phyloP scores from a whole-genome alignment of 2,113 vertebrate genomes.

The Cinclus cinclus region DNA sequence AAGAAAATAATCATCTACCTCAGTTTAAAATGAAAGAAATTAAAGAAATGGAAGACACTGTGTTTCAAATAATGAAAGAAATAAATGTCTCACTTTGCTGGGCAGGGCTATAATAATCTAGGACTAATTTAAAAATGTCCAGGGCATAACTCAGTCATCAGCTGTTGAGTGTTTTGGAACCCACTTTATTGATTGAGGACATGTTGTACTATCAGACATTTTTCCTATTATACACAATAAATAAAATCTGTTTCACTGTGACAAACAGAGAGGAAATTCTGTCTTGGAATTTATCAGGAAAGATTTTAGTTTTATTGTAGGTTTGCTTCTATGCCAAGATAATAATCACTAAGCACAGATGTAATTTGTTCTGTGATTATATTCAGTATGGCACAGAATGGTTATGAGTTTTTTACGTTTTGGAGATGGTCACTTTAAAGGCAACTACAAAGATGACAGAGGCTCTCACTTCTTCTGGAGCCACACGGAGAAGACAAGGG shows the following conservation, averaged over 20 bases:
- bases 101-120: not conserved
- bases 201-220: not conserved
- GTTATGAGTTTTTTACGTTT: not conserved
- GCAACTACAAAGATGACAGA: not conserved
- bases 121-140: not conserved
- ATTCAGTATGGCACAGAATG: not conserved
- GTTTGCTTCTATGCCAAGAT: not conserved
- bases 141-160: not conserved
- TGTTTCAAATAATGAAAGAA: not conserved
- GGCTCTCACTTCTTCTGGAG: not conserved
- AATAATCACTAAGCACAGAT: not conserved
- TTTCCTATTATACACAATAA: not conserved
- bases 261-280: not conserved
- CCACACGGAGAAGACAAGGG: not conserved
- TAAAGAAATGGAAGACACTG: not conserved
- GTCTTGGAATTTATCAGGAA: not conserved
- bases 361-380: not conserved
- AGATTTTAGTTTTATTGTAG: not conserved
- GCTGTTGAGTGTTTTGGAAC: not conserved
- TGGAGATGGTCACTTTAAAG: not conserved
- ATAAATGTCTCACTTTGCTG: not conserved
- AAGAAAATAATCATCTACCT: not conserved
- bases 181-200: not conserved
- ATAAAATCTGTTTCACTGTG: not conserved
- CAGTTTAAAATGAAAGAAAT: not conserved